Percentiles rank a stretch among this genome's conserved stretches.
These are phyloP conservation scores for Spongilla lacustris DNA, from an alignment of 37 sponge, comb jelly and placozoan genomes.

Conservation along the genomic window DNA sequence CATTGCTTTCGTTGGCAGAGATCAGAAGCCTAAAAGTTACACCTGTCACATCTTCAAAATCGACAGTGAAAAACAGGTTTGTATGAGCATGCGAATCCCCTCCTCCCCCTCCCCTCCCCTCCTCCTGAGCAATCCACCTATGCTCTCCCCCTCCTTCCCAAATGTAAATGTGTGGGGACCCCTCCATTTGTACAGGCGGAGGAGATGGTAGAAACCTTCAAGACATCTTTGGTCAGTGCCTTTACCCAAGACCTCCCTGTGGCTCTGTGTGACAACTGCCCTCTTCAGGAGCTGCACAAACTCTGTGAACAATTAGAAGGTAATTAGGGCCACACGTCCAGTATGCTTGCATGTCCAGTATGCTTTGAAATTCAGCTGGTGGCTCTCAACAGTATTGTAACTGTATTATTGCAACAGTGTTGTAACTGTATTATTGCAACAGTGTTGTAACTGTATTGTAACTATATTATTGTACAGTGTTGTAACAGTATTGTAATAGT, in stretches of 20 bases:
- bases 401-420: too few relatives aligned
- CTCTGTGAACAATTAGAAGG: conserved; percentile 76
- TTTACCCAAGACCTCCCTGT: conserved; percentile 24
- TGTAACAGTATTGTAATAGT: background rate
- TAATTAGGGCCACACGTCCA: too few relatives aligned
- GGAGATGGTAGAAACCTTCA: conserved; percentile 41
- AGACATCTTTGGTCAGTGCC: conserved; percentile 22
- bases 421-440: too few relatives aligned
- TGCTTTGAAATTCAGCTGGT: background rate
- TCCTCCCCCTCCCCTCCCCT: background rate
- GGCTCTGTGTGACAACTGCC: conserved; percentile 75
- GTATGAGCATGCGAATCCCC: background rate
- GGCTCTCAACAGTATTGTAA: too few relatives aligned
- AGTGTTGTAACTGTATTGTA: background rate
- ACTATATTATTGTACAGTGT: background rate
- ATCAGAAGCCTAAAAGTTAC: background rate
- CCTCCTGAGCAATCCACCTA: background rate
- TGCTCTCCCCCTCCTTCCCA: background rate
- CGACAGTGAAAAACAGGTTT: conserved; percentile 25
- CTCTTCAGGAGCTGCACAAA: conserved; percentile 64
- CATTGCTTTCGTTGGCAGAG: conserved; percentile 26
- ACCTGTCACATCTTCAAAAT: conserved; percentile 49
- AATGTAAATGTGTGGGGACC: background rate
- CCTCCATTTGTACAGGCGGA: conserved; percentile 25
- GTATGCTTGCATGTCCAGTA: background rate